Percentiles rank a stretch among this genome's conserved stretches.
Evolutionary conservation across 2,797 vertebrate species (phyloP).

Genomic region (Coreius guichenoti): DNA sequence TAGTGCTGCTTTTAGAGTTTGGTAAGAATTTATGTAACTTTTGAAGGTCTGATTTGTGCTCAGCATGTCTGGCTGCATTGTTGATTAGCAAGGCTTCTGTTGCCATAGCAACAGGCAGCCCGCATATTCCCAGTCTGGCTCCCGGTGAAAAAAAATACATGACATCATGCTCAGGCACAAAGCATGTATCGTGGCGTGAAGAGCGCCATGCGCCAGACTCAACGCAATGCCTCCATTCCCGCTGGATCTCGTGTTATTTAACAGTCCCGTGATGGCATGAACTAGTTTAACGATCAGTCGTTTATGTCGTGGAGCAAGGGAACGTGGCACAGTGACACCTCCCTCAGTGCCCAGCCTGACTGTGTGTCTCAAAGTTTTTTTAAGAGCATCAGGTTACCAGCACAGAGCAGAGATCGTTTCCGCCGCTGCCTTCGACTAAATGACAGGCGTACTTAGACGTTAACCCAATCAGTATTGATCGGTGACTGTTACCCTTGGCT

Average conservation of each 20-base stretch:
- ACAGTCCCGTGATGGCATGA: background rate
- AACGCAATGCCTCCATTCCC: background rate
- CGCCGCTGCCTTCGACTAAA: background rate
- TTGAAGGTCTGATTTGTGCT: constrained; percentile 26
- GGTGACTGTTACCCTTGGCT: constrained; percentile 32
- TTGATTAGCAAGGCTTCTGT: constrained; percentile 55
- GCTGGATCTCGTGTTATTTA: constrained; percentile 15
- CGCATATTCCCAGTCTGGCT: constrained; percentile 51
- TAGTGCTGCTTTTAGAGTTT: constrained; percentile 22
- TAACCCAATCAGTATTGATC: constrained; percentile 46
- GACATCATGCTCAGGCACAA: constrained; percentile 55
- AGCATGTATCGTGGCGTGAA: constrained; percentile 26
- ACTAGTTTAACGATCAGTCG: constrained; percentile 5
- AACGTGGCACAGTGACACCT: constrained; percentile 24
- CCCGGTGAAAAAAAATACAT: constrained; percentile 38
- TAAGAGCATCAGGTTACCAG: constrained; percentile 32
- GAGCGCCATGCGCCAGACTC: constrained; percentile 19
- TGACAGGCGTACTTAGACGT: constrained; percentile 9
- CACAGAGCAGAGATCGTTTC: constrained; percentile 4
- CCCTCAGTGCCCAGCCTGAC: background rate
- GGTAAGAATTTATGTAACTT: constrained; percentile 34
- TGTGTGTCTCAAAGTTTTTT: background rate
- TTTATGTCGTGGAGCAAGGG: constrained; percentile 4
- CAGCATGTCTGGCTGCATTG: constrained; percentile 42
- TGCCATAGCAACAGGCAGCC: constrained; percentile 61